These are phyloP conservation scores for Xylocampa areola DNA, from an alignment of 2,888 invertebrate species.

Conservation along the genomic window DNA sequence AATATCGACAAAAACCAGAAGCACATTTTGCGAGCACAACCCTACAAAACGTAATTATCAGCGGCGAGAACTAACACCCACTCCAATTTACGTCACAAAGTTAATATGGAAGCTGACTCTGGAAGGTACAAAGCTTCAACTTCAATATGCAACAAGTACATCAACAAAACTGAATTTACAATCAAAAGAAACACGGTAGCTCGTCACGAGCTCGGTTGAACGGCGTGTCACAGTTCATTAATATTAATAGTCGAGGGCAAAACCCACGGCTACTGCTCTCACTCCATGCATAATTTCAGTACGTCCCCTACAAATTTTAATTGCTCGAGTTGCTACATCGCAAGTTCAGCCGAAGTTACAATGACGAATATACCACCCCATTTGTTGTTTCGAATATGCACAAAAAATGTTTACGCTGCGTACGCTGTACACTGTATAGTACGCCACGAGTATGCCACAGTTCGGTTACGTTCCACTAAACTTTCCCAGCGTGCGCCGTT, in stretches of 20 bases:
- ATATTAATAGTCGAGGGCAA: conserved; percentile 83
- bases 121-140: conserved; percentile 55
- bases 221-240: conserved; percentile 86
- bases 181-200: conserved; percentile 81
- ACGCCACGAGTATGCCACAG: conserved; percentile 45
- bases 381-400: conserved; percentile 60
- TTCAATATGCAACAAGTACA: conserved; percentile 80
- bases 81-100: conserved; percentile 43
- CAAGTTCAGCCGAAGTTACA: conserved; percentile 69
- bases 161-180: conserved; percentile 79
- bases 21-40: conserved; percentile 6
- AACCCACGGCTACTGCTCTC: conserved; percentile 78
- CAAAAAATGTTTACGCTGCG: conserved; percentile 56
- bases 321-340: conserved; percentile 77
- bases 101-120: conserved; percentile 39
- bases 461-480: conserved; percentile 55
- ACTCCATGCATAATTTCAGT: conserved; percentile 85
- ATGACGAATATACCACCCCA: conserved; percentile 62
- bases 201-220: conserved; percentile 70
- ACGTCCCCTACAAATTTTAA: conserved; percentile 83
- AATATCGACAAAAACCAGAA: neutral
- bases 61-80: conserved; percentile 21
- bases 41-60: conserved; percentile 38
- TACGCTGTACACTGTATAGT: conserved; percentile 24
- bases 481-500: conserved; percentile 51